Conservation (phyloP, 2,797 vertebrate genomes). For the Anguilla megastoma region DNA sequence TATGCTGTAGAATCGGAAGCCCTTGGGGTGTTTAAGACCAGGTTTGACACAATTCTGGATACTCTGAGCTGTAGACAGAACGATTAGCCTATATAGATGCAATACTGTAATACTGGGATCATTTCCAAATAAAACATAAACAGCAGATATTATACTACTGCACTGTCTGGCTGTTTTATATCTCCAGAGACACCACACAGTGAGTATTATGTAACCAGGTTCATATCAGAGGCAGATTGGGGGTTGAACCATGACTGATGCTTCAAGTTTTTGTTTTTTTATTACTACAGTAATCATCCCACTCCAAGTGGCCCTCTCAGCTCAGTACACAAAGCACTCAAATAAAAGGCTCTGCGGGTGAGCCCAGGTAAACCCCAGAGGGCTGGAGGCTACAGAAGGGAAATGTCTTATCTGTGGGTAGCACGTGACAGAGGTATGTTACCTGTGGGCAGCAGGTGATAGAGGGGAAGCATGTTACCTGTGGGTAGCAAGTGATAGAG, state of each 20-base stretch:
- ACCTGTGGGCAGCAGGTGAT: no score
- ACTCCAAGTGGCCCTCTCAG: neutral
- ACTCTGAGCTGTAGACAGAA: neutral
- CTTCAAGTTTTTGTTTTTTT: neutral
- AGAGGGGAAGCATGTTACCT: no score
- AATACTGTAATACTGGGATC: neutral
- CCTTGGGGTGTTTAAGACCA: neutral
- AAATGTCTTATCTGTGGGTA: no score
- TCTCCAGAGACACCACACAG: neutral
- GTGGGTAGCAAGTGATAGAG: neutral
- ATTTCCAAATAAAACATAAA: neutral
- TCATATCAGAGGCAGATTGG: neutral
- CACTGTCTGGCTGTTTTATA: neutral
- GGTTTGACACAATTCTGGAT: neutral
- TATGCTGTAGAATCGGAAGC: neutral
- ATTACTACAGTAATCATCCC: neutral
- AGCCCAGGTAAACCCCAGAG: conserved; percentile 33
- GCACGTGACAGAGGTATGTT: no score
- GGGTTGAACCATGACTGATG: neutral
- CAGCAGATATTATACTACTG: neutral
- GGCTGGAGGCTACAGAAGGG: neutral
- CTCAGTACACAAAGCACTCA: neutral
- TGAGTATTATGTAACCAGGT: neutral
- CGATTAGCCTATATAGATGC: neutral
- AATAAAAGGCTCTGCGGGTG: neutral